Evolutionary conservation across 1,140 invertebrate species (phyloP), one percentile per base, ranked within the genome.

Genomic region (Chironomus striatipennis): DNA sequence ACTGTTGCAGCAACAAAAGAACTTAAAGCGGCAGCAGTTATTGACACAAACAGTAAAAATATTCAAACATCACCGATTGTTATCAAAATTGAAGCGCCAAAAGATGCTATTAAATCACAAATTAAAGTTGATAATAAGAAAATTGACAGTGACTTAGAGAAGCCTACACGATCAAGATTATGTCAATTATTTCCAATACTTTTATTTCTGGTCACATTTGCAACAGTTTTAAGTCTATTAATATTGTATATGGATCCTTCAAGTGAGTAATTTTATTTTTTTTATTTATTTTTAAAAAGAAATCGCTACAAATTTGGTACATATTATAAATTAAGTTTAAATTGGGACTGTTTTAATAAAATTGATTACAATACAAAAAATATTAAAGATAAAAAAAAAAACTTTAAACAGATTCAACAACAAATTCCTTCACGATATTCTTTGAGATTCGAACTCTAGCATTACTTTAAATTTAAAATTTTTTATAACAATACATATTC

Each of bases 241-340:
- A 84, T 89, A 47, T 83, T 89, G 76, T 88, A 88, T 77, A 89
- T 89, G 87, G 87, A 88, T 79, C 88, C 86, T 78, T 87, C 87
- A 81, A 87, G 88, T 89, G 80, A 85, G 78, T 76, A 74, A 20
- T 15, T 43, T 57, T 4, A 15, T n/a, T 74, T 18, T 8, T 21
- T 9, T 74, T 20, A 70, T 70, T 70, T 20, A 1, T 57, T n/a
- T 57, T 57, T 57, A 15, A 12, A 10, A 5, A 15, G 47, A 57
- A 2, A 34, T 34, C 47, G 12, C 47, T 34, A 2, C 47, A 57
- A 57, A 5, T 12, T 57, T 57, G 12, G 15, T 57, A 10, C 9
- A 12, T 47, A 15, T 4, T 8, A 9, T 15, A 12, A 47, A 47
- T 47, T 2, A 15, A 47, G 43, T 12, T 47, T 15, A 47, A 47